Conservation (phyloP, 1,140 invertebrate species). For the Ruditapes philippinarum region DNA sequence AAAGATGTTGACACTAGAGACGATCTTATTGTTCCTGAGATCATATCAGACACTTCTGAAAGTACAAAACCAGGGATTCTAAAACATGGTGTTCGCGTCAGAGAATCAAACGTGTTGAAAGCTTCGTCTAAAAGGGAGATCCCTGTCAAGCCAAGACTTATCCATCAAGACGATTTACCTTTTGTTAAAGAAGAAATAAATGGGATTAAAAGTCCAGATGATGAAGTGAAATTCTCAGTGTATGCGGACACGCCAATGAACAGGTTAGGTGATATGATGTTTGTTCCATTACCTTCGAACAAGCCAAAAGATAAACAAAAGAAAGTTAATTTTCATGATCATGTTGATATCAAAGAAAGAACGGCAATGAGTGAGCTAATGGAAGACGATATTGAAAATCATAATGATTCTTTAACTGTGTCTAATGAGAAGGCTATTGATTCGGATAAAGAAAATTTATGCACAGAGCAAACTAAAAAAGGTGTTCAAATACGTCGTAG, state of each 20-base stretch:
- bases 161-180: slow-evolving; percentile 52
- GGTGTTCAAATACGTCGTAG: neutral
- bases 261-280: slow-evolving; percentile 35
- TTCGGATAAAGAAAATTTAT: neutral
- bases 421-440: neutral
- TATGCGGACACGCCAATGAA: slow-evolving; percentile 29
- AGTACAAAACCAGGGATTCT: slow-evolving; percentile 47
- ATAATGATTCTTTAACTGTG: neutral
- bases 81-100: slow-evolving; percentile 28
- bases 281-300: slow-evolving; percentile 38
- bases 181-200: neutral
- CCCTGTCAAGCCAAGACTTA: slow-evolving; percentile 13
- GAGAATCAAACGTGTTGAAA: neutral
- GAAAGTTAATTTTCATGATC: slow-evolving; percentile 48
- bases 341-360: slow-evolving; percentile 47
- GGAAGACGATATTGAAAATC: neutral
- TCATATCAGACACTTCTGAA: neutral
- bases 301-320: slow-evolving; percentile 6
- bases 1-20: neutral
- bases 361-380: slow-evolving; percentile 2
- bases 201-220: neutral
- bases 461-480: neutral
- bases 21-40: slow-evolving; percentile 29
- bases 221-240: slow-evolving; percentile 42
- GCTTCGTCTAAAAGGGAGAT: neutral